These are phyloP conservation scores for Polymixis flavicincta DNA, from an alignment of 2,888 invertebrate genomes.

Conservation along the genomic window DNA sequence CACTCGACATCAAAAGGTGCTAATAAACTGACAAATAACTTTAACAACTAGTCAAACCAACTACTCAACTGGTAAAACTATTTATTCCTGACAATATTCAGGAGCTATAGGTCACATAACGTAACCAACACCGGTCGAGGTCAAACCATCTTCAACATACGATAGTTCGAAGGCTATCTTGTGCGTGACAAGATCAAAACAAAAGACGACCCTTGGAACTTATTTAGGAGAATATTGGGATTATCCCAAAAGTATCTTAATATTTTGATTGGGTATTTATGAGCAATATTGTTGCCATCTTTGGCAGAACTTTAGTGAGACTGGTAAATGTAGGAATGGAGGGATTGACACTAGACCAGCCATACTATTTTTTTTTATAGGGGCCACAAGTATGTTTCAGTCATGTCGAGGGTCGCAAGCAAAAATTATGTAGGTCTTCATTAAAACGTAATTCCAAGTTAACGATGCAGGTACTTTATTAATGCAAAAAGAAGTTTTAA, in stretches of 20 bases:
- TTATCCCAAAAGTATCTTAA: background rate
- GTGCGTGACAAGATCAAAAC: constrained; percentile 38
- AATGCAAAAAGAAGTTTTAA: too few relatives aligned
- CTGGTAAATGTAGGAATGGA: background rate
- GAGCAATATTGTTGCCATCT: background rate
- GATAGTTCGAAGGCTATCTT: constrained; percentile 29
- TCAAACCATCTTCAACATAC: constrained; percentile 16
- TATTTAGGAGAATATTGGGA: constrained; percentile 11
- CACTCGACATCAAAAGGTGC: too few relatives aligned
- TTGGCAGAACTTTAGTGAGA: background rate
- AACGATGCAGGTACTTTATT: too few relatives aligned
- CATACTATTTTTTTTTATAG: too few relatives aligned
- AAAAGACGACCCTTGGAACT: constrained; percentile 12
- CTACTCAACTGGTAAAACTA: constrained; percentile 8
- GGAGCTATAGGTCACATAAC: constrained; percentile 34
- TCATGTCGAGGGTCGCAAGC: too few relatives aligned
- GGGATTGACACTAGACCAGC: background rate
- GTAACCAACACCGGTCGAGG: constrained; percentile 27
- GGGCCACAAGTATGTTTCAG: too few relatives aligned
- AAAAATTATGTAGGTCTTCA: too few relatives aligned
- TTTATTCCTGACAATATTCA: constrained; percentile 5
- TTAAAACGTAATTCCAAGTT: too few relatives aligned
- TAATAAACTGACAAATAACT: constrained; percentile 5
- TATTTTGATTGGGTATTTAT: background rate
- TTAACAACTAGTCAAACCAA: constrained; percentile 12